A percentile compares a stretch with the other conserved stretches of the same genome.
Evolutionary conservation across 2,797 vertebrate genomes (phyloP).

Genomic region (Limnodromus scolopaceus): DNA sequence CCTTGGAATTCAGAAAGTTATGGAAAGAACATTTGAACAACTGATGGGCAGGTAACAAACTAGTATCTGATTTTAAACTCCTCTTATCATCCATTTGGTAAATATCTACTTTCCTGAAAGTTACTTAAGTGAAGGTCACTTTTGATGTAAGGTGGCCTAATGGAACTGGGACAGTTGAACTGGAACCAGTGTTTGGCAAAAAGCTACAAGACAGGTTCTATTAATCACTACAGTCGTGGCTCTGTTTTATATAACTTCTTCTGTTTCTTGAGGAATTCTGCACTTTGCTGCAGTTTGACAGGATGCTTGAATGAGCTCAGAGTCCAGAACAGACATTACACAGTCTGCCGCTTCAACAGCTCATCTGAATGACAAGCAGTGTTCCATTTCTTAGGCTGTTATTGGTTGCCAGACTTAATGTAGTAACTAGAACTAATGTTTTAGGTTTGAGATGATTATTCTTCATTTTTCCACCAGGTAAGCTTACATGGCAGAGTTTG

Average conservation of each 20-base stretch:
- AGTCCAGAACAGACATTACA: not conserved
- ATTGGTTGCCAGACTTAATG: not conserved
- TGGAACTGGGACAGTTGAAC: not conserved
- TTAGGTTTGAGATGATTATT: not conserved
- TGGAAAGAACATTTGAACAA: constrained; percentile 93
- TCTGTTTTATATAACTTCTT: not conserved
- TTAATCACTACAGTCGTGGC: not conserved
- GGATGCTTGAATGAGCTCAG: not conserved
- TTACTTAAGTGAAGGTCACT: not conserved
- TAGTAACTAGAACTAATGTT: not conserved
- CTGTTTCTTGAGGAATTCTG: not conserved
- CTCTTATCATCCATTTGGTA: not conserved
- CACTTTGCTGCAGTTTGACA: not conserved
- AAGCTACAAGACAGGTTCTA: rapidly evolving
- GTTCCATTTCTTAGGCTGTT: not conserved
- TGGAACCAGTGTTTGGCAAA: not conserved
- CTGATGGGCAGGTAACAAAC: constrained; percentile 88
- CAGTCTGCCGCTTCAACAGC: not conserved
- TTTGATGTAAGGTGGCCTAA: not conserved
- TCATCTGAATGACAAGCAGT: not conserved
- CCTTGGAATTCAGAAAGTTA: constrained; percentile 95
- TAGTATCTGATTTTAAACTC: not conserved
- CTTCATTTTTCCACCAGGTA: not conserved
- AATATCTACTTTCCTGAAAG: not conserved
- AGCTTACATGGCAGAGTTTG: not conserved